Base-by-base conservation (phyloP, 2,888 invertebrate species). In the Caenorhabditis angaria region DNA sequence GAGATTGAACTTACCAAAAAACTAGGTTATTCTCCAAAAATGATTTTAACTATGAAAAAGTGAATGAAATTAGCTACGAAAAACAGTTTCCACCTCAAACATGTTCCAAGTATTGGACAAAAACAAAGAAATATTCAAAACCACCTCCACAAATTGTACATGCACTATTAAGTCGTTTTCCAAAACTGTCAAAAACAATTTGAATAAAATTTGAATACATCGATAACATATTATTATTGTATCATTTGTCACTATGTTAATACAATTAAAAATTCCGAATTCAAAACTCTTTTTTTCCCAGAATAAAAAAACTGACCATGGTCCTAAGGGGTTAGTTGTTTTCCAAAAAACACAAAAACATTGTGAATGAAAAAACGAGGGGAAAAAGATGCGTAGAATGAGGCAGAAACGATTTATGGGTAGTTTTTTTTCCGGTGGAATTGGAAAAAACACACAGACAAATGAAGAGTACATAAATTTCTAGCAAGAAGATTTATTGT, bases 101-200 rank as follows among this genome's bases (percentile, higher is more conserved):
- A n/a, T n/a, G n/a, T n/a, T n/a, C n/a, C n/a, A n/a, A n/a, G n/a
- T n/a, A 41, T 18, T 41, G 5, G 3, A 10, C 41, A 41, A 41
- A 14, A 10, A 18, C 10, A 41, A 41, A 6, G 14, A 41, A 41
- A 41, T 18, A 10, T 2, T 18, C 14, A 41, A 14, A 41, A 14
- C 41, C 18, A 41, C 41, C 5, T 12, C 18, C 8, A 18, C 41
- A 12, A 41, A 18, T 3, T 18, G 18, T 41, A 41, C 41, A 41
- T 41, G 14, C 18, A 18, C 18, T n/a, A n/a, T n/a, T n/a, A n/a
- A n/a, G n/a, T n/a, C n/a, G n/a, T n/a, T n/a, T n/a, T 18, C 18
- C 41, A 41, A 18, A 41, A 41, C 41, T 10, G 41, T 41, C 41
- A 41, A 41, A 41, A 41, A 41, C 41, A 41, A 41, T 41, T 41